Percentiles rank a stretch among this genome's conserved stretches.
phyloP scores from a whole-genome alignment of 2,113 vertebrate genomes.

The Cyprinodon tularosa region DNA sequence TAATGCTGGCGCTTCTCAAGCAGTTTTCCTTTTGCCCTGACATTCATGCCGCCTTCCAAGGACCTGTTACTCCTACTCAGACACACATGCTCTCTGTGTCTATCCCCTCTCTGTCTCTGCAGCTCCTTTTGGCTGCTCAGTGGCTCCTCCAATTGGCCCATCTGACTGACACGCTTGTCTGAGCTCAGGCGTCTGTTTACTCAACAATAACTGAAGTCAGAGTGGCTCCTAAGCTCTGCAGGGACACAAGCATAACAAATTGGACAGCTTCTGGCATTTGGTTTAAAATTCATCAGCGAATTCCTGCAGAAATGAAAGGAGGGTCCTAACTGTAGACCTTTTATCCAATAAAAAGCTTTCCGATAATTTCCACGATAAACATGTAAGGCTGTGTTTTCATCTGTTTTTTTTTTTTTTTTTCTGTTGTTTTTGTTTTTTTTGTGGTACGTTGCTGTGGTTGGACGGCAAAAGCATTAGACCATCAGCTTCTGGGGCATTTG shows the following conservation, averaged over 20 bases:
- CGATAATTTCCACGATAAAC: conserved; percentile 16
- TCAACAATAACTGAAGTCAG: conserved; percentile 59
- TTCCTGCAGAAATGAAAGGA: conserved; percentile 7
- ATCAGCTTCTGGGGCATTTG: conserved; percentile 53
- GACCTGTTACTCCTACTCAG: background rate
- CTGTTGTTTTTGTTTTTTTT: background rate
- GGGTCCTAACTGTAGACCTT: conserved; percentile 1
- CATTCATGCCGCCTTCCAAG: conserved; percentile 27
- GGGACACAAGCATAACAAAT: conserved; percentile 19
- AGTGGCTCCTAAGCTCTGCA: conserved; percentile 42
- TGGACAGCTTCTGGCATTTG: conserved; percentile 8
- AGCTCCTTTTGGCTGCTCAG: conserved; percentile 29
- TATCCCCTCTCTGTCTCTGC: conserved; percentile 3
- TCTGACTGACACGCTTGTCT: conserved; percentile 57
- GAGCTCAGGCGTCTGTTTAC: conserved; percentile 60
- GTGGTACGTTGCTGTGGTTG: conserved; percentile 24
- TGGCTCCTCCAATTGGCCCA: conserved; percentile 43
- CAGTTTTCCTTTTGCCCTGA: conserved; percentile 10
- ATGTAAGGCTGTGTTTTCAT: conserved; percentile 8
- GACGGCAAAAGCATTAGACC: conserved; percentile 45
- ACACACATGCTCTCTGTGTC: conserved; percentile 4
- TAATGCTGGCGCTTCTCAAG: conserved; percentile 24
- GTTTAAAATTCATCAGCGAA: conserved; percentile 1
- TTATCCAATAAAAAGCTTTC: background rate
- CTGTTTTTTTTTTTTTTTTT: background rate